Conservation (phyloP, 2,113 vertebrate species). For the Chroicocephalus ridibundus region DNA sequence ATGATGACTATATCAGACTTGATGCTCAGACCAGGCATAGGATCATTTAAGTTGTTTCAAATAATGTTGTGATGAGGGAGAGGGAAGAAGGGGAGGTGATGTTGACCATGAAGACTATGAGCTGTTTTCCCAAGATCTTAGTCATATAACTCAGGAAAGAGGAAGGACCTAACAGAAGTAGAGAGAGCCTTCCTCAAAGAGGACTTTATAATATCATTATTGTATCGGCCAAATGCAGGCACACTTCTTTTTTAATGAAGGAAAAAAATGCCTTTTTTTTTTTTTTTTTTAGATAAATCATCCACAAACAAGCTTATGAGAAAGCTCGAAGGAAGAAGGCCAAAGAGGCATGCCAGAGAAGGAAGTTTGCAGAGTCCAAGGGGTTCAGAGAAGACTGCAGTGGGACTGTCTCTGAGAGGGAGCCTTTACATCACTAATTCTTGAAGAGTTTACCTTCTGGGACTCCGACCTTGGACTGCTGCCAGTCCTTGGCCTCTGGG, state of each 20-base stretch:
- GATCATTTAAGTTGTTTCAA: not conserved
- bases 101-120: not conserved
- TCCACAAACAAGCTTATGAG: not conserved
- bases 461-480: not conserved
- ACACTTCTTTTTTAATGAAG: not conserved
- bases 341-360: constrained; percentile 33
- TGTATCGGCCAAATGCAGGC: not conserved
- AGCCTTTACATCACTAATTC: not conserved
- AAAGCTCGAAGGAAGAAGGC: constrained; percentile 2
- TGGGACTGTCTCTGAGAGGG: constrained; percentile 7
- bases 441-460: not conserved
- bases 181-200: not conserved
- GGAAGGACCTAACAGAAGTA: not conserved
- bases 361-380: not conserved
- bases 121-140: not conserved
- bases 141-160: not conserved
- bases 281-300: constrained; percentile 11
- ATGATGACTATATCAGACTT: not conserved
- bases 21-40: not conserved
- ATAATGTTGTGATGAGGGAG: not conserved
- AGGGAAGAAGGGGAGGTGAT: not conserved
- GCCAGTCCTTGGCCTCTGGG: not conserved
- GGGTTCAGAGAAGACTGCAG: constrained; percentile 9
- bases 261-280: not conserved
- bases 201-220: not conserved